A percentile compares a stretch with the other conserved stretches of the same genome.
These are phyloP conservation scores for Hydrotaea cyrtoneurina DNA, from an alignment of 2,888 invertebrate genomes.

Conservation along the genomic window DNA sequence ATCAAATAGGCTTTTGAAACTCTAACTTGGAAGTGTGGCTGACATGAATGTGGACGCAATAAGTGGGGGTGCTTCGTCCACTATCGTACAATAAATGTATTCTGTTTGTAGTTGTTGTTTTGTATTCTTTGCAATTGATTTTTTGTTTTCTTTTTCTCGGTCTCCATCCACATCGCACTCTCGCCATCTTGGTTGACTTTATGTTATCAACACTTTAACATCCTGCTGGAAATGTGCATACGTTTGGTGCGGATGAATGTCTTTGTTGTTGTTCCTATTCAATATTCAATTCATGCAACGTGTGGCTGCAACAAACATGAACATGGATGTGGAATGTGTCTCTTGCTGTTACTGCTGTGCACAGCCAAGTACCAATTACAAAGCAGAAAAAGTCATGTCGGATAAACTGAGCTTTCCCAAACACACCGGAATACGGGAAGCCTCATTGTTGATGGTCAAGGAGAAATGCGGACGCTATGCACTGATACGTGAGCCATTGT, in stretches of 20 bases:
- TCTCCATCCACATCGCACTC: conserved; percentile 38
- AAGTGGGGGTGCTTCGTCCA: background rate
- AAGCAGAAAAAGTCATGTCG: conserved; percentile 84
- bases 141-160: conserved; percentile 68
- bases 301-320: conserved; percentile 6
- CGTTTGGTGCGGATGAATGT: background rate
- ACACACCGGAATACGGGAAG: conserved; percentile 90
- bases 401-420: conserved; percentile 86
- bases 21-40: background rate
- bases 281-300: conserved; percentile 56
- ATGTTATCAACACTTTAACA: conserved; percentile 65
- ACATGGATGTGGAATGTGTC: conserved; percentile 3
- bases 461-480: conserved; percentile 95
- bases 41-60: conserved; percentile 8
- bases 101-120: background rate
- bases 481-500: conserved; percentile 92
- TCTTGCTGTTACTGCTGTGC: conserved; percentile 43
- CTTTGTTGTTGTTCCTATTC: too few relatives aligned
- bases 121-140: conserved; percentile 50
- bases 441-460: conserved; percentile 91
- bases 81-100: background rate
- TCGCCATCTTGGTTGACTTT: conserved; percentile 23
- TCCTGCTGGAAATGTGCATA: conserved; percentile 42
- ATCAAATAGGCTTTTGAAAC: conserved; percentile 1
- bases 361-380: conserved; percentile 88